Evolutionary conservation across 2,113 vertebrate species (phyloP).

Genomic region (Centropus bengalensis): DNA sequence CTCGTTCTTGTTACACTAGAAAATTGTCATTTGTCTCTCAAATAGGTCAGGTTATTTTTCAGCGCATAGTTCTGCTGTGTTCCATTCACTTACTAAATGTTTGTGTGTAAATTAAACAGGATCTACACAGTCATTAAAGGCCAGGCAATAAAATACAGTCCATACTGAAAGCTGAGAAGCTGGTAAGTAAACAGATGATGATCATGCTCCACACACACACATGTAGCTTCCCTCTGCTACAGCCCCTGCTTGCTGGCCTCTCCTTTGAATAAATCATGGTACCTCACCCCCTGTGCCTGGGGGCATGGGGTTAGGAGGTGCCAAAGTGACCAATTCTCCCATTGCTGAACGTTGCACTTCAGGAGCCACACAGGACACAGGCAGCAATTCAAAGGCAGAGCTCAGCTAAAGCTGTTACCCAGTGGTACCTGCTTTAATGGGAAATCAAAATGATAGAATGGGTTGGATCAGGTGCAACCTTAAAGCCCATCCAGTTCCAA

Average conservation of each 20-base stretch:
- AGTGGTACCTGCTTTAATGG: neutral
- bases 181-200: neutral
- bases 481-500: too few species aligned
- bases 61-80: neutral
- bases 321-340: too few species aligned
- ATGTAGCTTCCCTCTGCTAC: neutral
- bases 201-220: neutral
- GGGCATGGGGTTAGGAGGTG: neutral
- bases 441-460: neutral
- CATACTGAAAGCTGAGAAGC: neutral
- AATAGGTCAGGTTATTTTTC: neutral
- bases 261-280: neutral
- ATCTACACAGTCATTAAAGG: neutral
- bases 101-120: neutral
- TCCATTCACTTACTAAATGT: neutral
- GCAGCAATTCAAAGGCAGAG: neutral
- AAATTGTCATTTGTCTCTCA: neutral
- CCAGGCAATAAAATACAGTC: neutral
- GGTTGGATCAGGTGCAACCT: too few species aligned
- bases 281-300: neutral
- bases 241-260: too few species aligned
- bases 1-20: neutral
- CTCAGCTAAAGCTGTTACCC: neutral
- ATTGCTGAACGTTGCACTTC: fast-evolving
- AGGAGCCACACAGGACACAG: fast-evolving